Base-by-base conservation (phyloP, 2,797 vertebrate species). In the Rhinatrema bivittatum region DNA sequence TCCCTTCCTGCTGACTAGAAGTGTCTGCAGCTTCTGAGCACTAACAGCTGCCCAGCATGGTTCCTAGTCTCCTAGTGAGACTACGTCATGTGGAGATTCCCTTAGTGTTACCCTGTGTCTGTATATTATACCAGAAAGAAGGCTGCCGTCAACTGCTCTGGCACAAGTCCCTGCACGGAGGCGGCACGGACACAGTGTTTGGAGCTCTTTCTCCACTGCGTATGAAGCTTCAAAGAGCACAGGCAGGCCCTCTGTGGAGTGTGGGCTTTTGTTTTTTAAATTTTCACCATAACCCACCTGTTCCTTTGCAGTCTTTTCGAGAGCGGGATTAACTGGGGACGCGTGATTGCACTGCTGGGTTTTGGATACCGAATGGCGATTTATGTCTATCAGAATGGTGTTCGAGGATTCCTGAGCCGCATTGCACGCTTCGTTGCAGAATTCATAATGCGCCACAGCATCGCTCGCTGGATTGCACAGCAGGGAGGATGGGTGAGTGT, bases 401-500 rank as follows among this genome's bases (percentile, higher is more conserved):
- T 76, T 3, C 23, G 46, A 0, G 77, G 82, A 10, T 86, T 87
- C 73, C 62, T 87, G 49, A 42, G 68, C 44, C 62, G 56, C 10
- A 78, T 87, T 29, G 60, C 68, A 5, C 39, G 21, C 29, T 82
- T 42, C 3, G 33, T 88, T 1, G 26, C 19, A 0, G 64, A 78
- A 0, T 82, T 85, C 53, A 62, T 86, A 45, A 50, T 85, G 34
- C 42, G 26, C 1, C 68, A 72, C 47, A 57, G 29, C 50, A 84
- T 88, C 3, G 71, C 78, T 9, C 63, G 12, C 10, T 88, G 86
- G 86, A 87, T 87, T 6, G 81, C 74, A 0, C 70, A 75, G 54
- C 70, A 82, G 29, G 86, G 86, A n/a, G 84, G 86, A 63, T 88
- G 86, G 86, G 86, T 88, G 52, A 84, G 81, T 62, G 7, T 7